Percentiles rank a stretch among this genome's conserved stretches.
phyloP scores from a whole-genome alignment of 2,113 vertebrate species.

The Hucho hucho region DNA sequence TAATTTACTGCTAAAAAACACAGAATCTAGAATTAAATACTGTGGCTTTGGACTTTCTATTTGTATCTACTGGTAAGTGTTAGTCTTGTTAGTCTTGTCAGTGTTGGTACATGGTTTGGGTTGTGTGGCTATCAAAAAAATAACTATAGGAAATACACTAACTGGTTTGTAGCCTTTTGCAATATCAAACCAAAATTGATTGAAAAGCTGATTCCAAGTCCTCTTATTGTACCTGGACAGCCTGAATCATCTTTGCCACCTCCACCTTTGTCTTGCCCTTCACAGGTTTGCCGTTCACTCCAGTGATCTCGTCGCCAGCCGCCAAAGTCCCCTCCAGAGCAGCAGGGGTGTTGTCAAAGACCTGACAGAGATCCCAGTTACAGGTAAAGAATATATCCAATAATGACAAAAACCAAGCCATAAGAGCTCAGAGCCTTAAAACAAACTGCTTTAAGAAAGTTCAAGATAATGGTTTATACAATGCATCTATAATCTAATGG shows the following conservation, averaged over 20 bases:
- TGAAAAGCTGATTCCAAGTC: background rate
- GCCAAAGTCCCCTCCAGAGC: slow-evolving; percentile 89
- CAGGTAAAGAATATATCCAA: background rate
- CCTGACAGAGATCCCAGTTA: slow-evolving; percentile 65
- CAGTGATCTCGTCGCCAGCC: slow-evolving; percentile 95
- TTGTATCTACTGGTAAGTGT: background rate
- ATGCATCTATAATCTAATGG: background rate
- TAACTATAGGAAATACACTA: background rate
- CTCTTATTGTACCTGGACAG: slow-evolving; percentile 83
- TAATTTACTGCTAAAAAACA: background rate
- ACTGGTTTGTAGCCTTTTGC: background rate
- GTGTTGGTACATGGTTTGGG: background rate
- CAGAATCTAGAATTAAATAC: background rate
- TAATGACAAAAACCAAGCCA: background rate
- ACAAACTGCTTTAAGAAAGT: background rate
- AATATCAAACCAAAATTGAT: background rate
- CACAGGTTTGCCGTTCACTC: slow-evolving; percentile 91
- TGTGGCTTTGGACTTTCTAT: background rate
- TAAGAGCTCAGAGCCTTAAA: background rate
- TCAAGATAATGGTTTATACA: background rate
- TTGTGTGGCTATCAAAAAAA: background rate
- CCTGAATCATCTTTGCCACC: slow-evolving; percentile 98
- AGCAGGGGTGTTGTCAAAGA: slow-evolving; percentile 96
- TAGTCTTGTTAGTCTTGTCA: too few species aligned
- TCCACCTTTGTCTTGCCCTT: slow-evolving; percentile 98